These are phyloP conservation scores for Porites evermanni DNA, from an alignment of 92 coral and sea anemone species.

Conservation along the genomic window DNA sequence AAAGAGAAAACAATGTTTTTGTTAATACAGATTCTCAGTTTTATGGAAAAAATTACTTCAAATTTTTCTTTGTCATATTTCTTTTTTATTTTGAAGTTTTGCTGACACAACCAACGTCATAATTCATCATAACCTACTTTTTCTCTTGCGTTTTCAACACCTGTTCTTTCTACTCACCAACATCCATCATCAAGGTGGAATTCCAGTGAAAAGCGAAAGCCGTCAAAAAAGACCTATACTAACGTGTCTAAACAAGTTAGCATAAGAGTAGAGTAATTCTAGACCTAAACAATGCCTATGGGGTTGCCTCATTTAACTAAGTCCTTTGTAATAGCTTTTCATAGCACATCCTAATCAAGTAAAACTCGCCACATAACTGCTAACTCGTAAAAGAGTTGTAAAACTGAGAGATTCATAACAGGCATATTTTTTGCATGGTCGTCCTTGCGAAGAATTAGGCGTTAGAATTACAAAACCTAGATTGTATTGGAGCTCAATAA, in stretches of 20 bases:
- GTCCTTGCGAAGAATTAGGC: not conserved
- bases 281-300: not conserved
- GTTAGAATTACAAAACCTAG: not conserved
- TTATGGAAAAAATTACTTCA: not conserved
- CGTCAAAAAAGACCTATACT: constrained; percentile 9
- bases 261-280: constrained; percentile 3
- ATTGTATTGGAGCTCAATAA: not conserved
- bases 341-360: constrained; percentile 5
- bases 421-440: not conserved
- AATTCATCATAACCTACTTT: not conserved
- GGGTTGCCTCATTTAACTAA: constrained; percentile 20
- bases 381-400: constrained; percentile 28
- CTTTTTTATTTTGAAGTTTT: not conserved
- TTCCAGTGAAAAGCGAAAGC: constrained; percentile 20
- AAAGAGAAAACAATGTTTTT: no score
- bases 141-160: not conserved
- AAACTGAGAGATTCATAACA: constrained; percentile 28
- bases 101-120: not conserved
- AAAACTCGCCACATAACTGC: constrained; percentile 6
- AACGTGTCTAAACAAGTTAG: not conserved
- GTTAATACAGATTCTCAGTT: no score
- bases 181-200: constrained; percentile 16
- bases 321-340: constrained; percentile 29
- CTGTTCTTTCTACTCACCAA: constrained; percentile 5
- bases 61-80: no score